A percentile compares a stretch with the other conserved stretches of the same genome.
Evolutionary conservation across 1,140 invertebrate genomes (phyloP).

Genomic region (Bombus confusus): DNA sequence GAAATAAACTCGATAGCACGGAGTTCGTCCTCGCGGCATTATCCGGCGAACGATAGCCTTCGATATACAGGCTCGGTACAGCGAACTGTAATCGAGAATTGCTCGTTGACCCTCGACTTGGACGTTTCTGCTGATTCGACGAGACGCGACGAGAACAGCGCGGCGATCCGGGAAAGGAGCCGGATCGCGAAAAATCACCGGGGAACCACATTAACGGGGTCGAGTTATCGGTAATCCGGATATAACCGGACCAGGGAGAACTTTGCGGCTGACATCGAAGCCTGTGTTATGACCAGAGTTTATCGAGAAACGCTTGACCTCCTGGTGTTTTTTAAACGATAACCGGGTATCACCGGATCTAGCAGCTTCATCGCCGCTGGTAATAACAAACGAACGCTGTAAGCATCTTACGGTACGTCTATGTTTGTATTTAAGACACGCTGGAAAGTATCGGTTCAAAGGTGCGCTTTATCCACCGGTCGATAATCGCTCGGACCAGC

Average conservation of each 20-base stretch:
- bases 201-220: constrained; percentile 72
- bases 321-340: constrained; percentile 74
- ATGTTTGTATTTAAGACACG: not conserved
- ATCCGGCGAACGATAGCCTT: not conserved
- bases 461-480: not conserved
- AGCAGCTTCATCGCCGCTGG: constrained; percentile 16
- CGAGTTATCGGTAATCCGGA: constrained; percentile 75
- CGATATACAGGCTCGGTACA: not conserved
- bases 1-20: not conserved
- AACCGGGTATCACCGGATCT: constrained; percentile 77
- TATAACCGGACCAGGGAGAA: constrained; percentile 70
- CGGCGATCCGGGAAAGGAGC: constrained; percentile 58
- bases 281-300: constrained; percentile 69
- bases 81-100: constrained; percentile 41
- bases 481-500: not conserved
- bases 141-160: constrained; percentile 34
- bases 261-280: constrained; percentile 65
- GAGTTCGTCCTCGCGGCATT: too few species aligned
- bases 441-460: too few species aligned
- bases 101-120: constrained; percentile 56
- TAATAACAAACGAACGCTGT: constrained; percentile 17
- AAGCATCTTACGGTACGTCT: not conserved
- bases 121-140: constrained; percentile 15
- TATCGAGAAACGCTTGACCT: constrained; percentile 72
- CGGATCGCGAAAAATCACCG: constrained; percentile 44